Evolutionary conservation across 1,140 invertebrate species (phyloP), one percentile per base, ranked within the genome.

Genomic region (Tenebrio molitor): DNA sequence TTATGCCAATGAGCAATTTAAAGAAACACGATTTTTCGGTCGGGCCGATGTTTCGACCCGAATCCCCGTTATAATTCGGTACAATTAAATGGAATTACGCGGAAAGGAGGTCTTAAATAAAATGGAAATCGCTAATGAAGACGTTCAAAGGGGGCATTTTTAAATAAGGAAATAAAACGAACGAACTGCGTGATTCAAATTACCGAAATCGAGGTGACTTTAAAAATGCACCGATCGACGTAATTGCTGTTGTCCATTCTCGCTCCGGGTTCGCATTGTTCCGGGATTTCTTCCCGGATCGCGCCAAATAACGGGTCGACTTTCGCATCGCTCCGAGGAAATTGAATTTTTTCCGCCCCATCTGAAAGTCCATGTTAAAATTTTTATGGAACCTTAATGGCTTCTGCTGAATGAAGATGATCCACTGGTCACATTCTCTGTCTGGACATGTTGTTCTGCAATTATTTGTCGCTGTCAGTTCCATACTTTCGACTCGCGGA

Each of bases 391-490:
- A 39, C 36, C n/a, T 12, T 39, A 39, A 39, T 39, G n/a, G 36
- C 36, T 39, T 39, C n/a, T 39, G n/a, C 36, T 12, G n/a, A 6
- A 39, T 39, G n/a, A 39, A 39, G 36, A 39, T 39, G 36, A 39
- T 39, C n/a, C 50, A 58, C 21, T 58, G 46, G 46, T 58, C 23
- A 58, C 21, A 58, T 25, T 14, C 23, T 29, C 21, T 25, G 2
- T 29, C 23, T 14, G 23, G 50, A 33, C 50, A 33, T 58, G 50
- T 33, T 58, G 23, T 58, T 58, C 23, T 16, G 19, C 33, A 58
- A 58, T 58, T 58, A 58, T 58, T 58, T 58, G 50, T 58, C 50
- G 21, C 23, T 58, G 50, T 58, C 50, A 58, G 10, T 21, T 58
- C 23, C 50, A 25, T 58, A 58, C 23, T 58, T 58, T 58, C 50